These are phyloP conservation scores for Lates japonicus DNA, from an alignment of 2,797 vertebrate species.

Conservation along the genomic window DNA sequence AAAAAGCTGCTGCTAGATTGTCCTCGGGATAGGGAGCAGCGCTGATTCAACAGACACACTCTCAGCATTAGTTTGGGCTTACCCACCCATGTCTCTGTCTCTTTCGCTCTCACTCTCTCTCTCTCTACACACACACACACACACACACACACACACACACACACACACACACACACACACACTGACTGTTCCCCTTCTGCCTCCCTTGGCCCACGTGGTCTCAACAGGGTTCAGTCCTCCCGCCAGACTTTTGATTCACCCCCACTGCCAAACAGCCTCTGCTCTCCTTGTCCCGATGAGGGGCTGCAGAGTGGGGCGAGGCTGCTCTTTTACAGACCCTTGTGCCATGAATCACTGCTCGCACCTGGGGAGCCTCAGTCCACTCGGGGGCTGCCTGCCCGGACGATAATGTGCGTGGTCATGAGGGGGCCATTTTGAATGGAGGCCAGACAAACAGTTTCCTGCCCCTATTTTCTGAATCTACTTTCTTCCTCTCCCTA, in stretches of 20 bases:
- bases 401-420: slow-evolving; percentile 76
- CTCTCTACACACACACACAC: slow-evolving; percentile 25
- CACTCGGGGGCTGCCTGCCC: slow-evolving; percentile 73
- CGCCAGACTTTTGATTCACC: slow-evolving; percentile 73
- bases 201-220: slow-evolving; percentile 45
- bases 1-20: slow-evolving; percentile 78
- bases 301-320: slow-evolving; percentile 61
- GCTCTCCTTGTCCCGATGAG: slow-evolving; percentile 72
- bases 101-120: slow-evolving; percentile 38
- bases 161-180: slow-evolving; percentile 37
- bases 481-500: slow-evolving; percentile 39
- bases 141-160: slow-evolving; percentile 34
- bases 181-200: slow-evolving; percentile 49
- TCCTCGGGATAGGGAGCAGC: slow-evolving; percentile 71
- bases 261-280: slow-evolving; percentile 69
- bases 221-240: slow-evolving; percentile 65
- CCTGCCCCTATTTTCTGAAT: slow-evolving; percentile 47
- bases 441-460: slow-evolving; percentile 75
- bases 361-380: slow-evolving; percentile 76
- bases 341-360: slow-evolving; percentile 81
- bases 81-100: slow-evolving; percentile 59
- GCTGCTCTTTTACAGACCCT: slow-evolving; percentile 83
- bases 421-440: slow-evolving; percentile 81
- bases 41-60: slow-evolving; percentile 68
- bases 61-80: slow-evolving; percentile 67